Conservation (phyloP, 2,888 invertebrate species). For the Osmoderma eremita region DNA sequence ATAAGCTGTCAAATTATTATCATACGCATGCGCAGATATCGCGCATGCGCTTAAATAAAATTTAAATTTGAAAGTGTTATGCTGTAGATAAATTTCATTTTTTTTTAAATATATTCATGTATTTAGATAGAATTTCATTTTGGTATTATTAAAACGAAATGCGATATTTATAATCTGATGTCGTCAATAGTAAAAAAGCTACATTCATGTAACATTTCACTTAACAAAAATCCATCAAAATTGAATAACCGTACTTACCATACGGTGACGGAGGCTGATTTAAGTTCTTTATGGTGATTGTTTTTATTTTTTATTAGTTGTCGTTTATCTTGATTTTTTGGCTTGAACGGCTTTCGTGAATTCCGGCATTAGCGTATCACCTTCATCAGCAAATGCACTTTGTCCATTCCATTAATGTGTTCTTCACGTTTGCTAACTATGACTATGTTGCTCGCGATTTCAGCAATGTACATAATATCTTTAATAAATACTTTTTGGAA, state of each 20-base stretch:
- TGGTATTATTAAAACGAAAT: neutral
- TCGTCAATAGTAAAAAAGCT: conserved; percentile 14
- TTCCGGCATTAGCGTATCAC: conserved; percentile 13
- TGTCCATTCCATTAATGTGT: neutral
- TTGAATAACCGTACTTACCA: conserved; percentile 30
- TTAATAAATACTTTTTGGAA: too few relatives aligned
- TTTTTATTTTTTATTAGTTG: conserved; percentile 14
- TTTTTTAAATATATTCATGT: neutral
- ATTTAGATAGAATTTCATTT: neutral
- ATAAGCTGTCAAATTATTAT: neutral
- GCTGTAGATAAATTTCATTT: neutral
- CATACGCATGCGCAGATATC: too few relatives aligned
- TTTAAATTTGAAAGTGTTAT: too few relatives aligned
- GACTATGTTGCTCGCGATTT: neutral
- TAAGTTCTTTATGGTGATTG: conserved; percentile 4
- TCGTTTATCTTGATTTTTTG: conserved; percentile 7
- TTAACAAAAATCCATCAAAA: conserved; percentile 29
- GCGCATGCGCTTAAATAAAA: too few relatives aligned
- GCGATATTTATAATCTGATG: conserved; percentile 6
- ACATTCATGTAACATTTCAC: conserved; percentile 26
- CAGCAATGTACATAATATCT: conserved; percentile 9
- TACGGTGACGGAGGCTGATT: conserved; percentile 31
- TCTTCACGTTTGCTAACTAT: neutral
- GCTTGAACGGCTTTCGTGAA: conserved; percentile 22
- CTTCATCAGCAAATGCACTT: conserved; percentile 17